Base-by-base conservation (phyloP, 1,140 invertebrate genomes). In the Zaprionus gabonicus region DNA sequence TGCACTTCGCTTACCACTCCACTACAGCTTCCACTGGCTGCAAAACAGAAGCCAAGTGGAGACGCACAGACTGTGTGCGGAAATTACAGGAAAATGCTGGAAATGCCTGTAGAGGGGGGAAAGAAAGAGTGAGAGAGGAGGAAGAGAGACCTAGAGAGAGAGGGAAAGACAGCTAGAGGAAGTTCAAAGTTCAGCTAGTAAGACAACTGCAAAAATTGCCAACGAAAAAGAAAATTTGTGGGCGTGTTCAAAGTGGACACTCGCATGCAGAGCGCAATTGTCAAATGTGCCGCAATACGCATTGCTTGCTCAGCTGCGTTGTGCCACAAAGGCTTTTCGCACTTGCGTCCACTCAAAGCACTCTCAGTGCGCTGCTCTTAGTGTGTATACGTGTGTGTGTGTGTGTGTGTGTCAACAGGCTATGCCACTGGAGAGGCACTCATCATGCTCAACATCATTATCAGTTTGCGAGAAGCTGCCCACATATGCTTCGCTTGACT, bases 291-390 rank as follows among this genome's bases (percentile, higher is more conserved):
- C 76, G 72, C 69, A 68, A 71, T 53, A 76, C 66, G 65, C 59
- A 58, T 78, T 70, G 59, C 59, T 75, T 63, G 31, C 46, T 51
- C 62, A 59, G 34, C 57, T 62, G 65, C 36, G 15, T 27, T 1
- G 49, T 23, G 36, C 76, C 76, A 82, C 72, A 86, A 86, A 77
- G 70, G 70, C 76, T 82, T 82, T 86, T 80, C 58, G 78, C 83
- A 87, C 83, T 80, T 70, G 41, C 58, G 70, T 63, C 63, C 57
- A 71, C 57, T 66, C 57, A 66, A 12, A 59, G 7, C 28, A 34
- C 53, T 12, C 25, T 44, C 58, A 51, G 13, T 34, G 31, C 9
- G 31, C 36, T 20, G 28, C 56, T 28, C n/a, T 58, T 5, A 20
- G 36, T 17, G 12, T 12, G 20, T 20, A 53, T 58, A 15, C 34